A percentile compares a stretch with the other conserved stretches of the same genome.
Conservation (phyloP, 92 coral and sea anemone species). For the Epizoanthus rinbou region DNA sequence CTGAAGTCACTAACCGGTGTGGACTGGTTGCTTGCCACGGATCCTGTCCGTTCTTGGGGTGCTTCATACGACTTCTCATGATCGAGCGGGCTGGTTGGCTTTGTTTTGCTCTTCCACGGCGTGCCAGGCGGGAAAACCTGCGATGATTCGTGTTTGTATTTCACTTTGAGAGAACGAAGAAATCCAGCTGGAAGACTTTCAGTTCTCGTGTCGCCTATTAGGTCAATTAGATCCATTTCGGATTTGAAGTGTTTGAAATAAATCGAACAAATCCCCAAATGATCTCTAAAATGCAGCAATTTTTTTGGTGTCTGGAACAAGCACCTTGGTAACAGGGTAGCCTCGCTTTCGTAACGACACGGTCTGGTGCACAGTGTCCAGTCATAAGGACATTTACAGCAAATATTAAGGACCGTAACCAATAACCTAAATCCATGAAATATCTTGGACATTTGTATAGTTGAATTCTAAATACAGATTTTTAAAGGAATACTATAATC, state of each 20-base stretch:
- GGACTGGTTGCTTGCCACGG: constrained; percentile 64
- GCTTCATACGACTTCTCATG: background rate
- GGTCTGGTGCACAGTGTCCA: no score
- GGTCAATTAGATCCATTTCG: constrained; percentile 88
- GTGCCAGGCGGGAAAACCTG: constrained; percentile 88
- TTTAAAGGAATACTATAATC: no score
- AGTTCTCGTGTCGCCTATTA: constrained; percentile 91
- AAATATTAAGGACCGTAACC: no score
- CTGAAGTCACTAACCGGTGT: constrained; percentile 62
- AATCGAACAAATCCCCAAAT: background rate
- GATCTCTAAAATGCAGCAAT: background rate
- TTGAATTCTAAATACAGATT: no score
- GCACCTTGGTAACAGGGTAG: constrained; percentile 2
- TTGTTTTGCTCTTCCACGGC: constrained; percentile 46
- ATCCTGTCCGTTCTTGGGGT: constrained; percentile 46
- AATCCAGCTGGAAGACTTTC: constrained; percentile 96
- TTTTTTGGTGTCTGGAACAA: background rate
- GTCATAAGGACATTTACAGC: no score
- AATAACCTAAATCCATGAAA: no score
- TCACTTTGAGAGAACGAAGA: constrained; percentile 87
- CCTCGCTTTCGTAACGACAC: constrained; percentile 14
- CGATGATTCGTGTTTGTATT: constrained; percentile 92
- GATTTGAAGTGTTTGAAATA: background rate
- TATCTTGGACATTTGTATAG: no score
- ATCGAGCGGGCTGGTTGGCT: background rate